Conservation (phyloP, 2,113 vertebrate species). For the Ceyx margarethae region DNA sequence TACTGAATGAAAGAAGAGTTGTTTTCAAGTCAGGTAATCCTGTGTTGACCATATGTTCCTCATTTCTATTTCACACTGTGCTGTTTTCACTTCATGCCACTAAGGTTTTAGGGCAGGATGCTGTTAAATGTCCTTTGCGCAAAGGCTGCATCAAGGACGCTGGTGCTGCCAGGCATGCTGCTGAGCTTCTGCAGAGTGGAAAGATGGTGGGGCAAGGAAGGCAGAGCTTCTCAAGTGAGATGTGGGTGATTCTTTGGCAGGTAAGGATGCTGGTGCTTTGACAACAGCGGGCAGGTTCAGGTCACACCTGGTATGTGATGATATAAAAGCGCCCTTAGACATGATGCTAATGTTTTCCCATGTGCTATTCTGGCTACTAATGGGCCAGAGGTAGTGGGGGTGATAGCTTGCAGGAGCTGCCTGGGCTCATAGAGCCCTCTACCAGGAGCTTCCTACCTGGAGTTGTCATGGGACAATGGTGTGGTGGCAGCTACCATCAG, state of each 20-base stretch:
- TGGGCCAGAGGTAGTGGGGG: not conserved
- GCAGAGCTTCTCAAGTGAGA: not conserved
- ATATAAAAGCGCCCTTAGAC: not conserved
- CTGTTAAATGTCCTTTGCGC: not conserved
- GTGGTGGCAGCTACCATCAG: rapidly evolving
- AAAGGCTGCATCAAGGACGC: not conserved
- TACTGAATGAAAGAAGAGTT: not conserved
- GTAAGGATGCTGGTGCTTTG: not conserved
- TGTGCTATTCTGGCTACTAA: not conserved
- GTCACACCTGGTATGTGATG: not conserved
- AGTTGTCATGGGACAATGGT: rapidly evolving
- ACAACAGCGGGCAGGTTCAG: not conserved
- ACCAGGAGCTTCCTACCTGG: not conserved
- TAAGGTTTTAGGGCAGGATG: not conserved
- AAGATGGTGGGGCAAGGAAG: rapidly evolving
- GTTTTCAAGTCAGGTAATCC: not conserved
- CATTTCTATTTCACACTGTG: not conserved
- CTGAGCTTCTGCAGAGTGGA: not conserved
- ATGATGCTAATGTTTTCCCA: not conserved
- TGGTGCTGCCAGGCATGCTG: rapidly evolving
- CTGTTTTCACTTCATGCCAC: not conserved
- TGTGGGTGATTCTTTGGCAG: not conserved
- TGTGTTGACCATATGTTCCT: not conserved
- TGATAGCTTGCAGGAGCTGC: not conserved
- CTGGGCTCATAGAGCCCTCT: rapidly evolving